phyloP scores from a whole-genome alignment of 1,140 invertebrate species.

The Drosophila kepulauana region DNA sequence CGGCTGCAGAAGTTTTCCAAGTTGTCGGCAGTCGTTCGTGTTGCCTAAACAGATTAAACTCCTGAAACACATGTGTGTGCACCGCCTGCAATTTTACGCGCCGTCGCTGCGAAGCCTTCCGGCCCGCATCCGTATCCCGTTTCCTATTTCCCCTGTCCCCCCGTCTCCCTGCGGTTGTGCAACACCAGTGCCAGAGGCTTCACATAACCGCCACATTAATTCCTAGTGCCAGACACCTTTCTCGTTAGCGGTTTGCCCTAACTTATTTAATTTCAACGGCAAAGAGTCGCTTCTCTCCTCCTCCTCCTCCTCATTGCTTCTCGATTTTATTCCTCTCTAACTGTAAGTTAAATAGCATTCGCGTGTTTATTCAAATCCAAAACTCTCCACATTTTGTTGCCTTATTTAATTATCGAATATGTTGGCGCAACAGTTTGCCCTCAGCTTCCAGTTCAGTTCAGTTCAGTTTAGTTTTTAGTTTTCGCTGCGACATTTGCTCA shows the following conservation, averaged over 20 bases:
- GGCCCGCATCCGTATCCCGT: conserved; percentile 5
- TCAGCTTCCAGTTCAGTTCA: conserved; percentile 18
- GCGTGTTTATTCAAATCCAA: conserved; percentile 58
- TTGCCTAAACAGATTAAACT: conserved; percentile 82
- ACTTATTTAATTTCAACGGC: conserved; percentile 78
- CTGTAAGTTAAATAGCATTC: conserved; percentile 57
- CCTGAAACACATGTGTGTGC: conserved; percentile 70
- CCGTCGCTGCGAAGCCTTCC: conserved; percentile 50
- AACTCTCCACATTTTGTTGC: conserved; percentile 63
- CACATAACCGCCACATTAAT: conserved; percentile 81
- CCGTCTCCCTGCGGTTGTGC: conserved; percentile 4
- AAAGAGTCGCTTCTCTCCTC: conserved; percentile 8
- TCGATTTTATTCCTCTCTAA: not conserved
- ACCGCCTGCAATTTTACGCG: conserved; percentile 75
- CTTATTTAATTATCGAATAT: conserved; percentile 78
- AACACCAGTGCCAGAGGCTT: conserved; percentile 54
- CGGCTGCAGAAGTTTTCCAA: conserved; percentile 65
- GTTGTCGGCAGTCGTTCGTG: conserved; percentile 76
- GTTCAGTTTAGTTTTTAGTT: conserved; percentile 9
- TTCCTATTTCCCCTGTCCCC: not conserved
- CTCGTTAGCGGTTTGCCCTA: conserved; percentile 78
- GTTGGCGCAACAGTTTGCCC: conserved; percentile 68
- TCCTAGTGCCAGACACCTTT: conserved; percentile 82
- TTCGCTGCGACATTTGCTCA: conserved; percentile 42
- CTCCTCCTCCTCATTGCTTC: too few species aligned